A percentile compares a stretch with the other conserved stretches of the same genome.
phyloP scores from a whole-genome alignment of 1,140 invertebrate genomes.

The Metopolophium dirhodum region DNA sequence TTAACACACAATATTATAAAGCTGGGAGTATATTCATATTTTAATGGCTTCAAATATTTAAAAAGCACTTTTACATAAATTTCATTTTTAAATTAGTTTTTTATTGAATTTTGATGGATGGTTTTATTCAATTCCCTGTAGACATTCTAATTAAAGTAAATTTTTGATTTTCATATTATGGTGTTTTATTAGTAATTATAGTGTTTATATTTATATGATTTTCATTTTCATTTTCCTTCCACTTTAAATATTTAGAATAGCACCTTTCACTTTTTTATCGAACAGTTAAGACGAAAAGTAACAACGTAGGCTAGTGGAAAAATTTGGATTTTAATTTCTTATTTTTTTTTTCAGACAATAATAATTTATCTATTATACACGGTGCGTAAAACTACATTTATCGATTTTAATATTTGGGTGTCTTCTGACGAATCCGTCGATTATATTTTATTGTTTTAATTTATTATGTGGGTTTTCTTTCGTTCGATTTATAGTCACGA shows the following conservation, averaged over 20 bases:
- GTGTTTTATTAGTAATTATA: not conserved
- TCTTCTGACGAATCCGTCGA: no score
- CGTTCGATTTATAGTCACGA: no score
- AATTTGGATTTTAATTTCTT: no score
- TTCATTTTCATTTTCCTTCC: not conserved
- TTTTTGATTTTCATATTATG: not conserved
- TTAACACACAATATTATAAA: not conserved
- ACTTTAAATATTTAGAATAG: not conserved
- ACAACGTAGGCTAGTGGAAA: no score
- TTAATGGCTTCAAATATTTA: not conserved
- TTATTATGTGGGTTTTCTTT: no score
- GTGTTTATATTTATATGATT: not conserved
- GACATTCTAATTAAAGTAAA: not conserved
- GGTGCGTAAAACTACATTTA: no score
- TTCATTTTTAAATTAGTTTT: constrained; percentile 5
- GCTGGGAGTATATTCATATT: not conserved
- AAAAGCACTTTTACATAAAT: not conserved
- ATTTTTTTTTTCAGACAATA: no score
- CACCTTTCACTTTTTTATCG: no score
- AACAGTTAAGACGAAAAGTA: no score
- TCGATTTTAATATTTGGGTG: no score
- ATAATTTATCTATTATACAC: no score
- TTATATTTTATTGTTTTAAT: no score
- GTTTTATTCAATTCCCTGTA: not conserved
- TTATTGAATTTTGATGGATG: constrained; percentile 18